phyloP scores from a whole-genome alignment of 1,140 invertebrate genomes.

The Heliconius nattereri region DNA sequence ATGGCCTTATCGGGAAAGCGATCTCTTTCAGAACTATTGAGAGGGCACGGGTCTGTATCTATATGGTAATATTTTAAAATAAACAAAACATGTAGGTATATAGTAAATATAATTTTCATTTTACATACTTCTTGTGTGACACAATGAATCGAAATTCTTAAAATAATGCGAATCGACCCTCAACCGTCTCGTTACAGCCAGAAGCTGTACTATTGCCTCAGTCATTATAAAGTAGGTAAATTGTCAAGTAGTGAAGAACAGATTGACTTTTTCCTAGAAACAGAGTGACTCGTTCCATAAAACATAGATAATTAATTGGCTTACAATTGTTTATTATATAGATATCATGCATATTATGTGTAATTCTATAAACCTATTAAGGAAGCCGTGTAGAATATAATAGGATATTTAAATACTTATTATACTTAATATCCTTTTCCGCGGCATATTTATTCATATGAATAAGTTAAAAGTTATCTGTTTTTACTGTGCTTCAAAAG shows the following conservation, averaged over 20 bases:
- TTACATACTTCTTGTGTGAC: no score
- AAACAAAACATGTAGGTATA: not conserved
- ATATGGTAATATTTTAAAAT: constrained; percentile 1
- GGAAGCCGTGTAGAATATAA: not conserved
- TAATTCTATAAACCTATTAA: not conserved
- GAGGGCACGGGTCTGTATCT: not conserved
- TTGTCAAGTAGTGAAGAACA: no score
- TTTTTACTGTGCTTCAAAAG: no score
- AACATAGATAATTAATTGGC: not conserved
- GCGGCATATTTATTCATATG: no score
- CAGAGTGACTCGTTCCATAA: not conserved
- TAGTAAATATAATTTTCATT: not conserved
- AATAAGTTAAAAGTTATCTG: no score
- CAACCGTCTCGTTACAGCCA: no score
- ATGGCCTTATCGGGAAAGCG: not conserved
- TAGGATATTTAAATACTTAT: not conserved
- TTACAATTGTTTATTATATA: not conserved
- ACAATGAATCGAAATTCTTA: no score
- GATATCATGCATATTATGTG: not conserved
- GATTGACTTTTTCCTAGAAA: no score
- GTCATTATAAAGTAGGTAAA: no score
- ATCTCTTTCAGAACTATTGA: not conserved
- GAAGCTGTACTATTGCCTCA: no score
- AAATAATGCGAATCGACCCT: no score
- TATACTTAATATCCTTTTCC: no score